phyloP scores from a whole-genome alignment of 1,140 invertebrate species.

The Macrobrachium nipponense region DNA sequence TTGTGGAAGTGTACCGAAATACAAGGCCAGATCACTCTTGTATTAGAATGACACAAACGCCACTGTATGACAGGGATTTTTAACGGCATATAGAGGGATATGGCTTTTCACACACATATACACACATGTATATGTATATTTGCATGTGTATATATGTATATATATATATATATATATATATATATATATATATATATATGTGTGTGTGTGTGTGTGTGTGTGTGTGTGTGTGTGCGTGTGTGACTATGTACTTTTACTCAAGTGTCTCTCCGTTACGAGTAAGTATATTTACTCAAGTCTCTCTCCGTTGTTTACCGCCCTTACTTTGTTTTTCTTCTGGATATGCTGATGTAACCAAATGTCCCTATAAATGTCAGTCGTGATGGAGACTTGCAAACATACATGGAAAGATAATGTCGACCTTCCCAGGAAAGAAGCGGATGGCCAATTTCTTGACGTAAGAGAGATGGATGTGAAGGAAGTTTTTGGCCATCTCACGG shows the following conservation, averaged over 20 bases:
- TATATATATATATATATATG: constrained; percentile 30
- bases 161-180: constrained; percentile 14
- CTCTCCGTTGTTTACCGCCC: too few species aligned
- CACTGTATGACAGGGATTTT: too few species aligned
- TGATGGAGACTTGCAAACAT: not conserved
- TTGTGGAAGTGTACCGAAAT: not conserved
- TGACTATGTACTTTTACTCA: too few species aligned
- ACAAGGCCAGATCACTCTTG: not conserved
- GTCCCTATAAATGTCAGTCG: not conserved
- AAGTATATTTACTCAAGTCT: too few species aligned
- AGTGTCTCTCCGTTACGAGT: not conserved
- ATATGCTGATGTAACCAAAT: not conserved
- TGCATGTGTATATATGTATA: not conserved
- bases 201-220: constrained; percentile 1
- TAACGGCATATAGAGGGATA: not conserved
- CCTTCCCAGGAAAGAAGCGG: too few species aligned
- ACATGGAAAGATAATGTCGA: not conserved
- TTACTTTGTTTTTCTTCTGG: too few species aligned
- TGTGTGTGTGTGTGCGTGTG: constrained; percentile 4
- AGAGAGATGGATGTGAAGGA: too few species aligned
- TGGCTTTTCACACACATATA: not conserved
- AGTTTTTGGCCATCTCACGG: too few species aligned
- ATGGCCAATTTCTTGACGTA: too few species aligned
- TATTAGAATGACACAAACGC: too few species aligned
- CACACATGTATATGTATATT: not conserved